Evolutionary conservation across 2,113 vertebrate species (phyloP).

Genomic region (Dipodomys stephensi): DNA sequence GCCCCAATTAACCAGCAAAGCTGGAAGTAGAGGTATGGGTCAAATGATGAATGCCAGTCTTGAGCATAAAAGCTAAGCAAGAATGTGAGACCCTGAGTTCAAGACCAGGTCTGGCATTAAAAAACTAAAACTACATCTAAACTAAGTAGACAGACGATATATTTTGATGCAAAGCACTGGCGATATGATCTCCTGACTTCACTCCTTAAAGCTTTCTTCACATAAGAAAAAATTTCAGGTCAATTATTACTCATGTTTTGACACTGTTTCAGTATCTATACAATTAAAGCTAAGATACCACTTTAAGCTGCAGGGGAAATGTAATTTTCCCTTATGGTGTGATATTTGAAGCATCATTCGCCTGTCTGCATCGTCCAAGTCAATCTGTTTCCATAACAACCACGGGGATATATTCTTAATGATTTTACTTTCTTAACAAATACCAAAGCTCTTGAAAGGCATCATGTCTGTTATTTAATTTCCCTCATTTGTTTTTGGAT

Average conservation of each 20-base stretch:
- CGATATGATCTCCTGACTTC: slow-evolving; percentile 14
- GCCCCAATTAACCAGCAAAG: too few species aligned
- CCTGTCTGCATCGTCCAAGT: slow-evolving; percentile 46
- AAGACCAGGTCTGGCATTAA: too few species aligned
- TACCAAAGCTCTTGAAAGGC: slow-evolving; percentile 58
- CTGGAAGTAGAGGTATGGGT: too few species aligned
- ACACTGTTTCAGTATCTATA: slow-evolving; percentile 66
- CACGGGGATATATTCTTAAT: slow-evolving; percentile 53
- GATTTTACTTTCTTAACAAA: slow-evolving; percentile 59
- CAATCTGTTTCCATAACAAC: slow-evolving; percentile 78
- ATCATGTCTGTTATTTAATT: slow-evolving; percentile 55
- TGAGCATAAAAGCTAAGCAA: too few species aligned
- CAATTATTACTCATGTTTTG: slow-evolving; percentile 74
- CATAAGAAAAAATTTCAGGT: slow-evolving; percentile 46
- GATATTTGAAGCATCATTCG: slow-evolving; percentile 59
- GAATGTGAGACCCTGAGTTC: too few species aligned
- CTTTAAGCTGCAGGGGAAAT: slow-evolving; percentile 46
- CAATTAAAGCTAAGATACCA: slow-evolving; percentile 72
- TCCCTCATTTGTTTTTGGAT: slow-evolving; percentile 55
- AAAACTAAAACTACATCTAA: background rate
- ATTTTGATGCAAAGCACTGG: slow-evolving; percentile 51
- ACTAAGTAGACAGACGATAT: slow-evolving; percentile 47
- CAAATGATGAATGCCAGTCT: too few species aligned
- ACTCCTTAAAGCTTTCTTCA: slow-evolving; percentile 11
- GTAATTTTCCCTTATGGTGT: slow-evolving; percentile 60